A percentile compares a stretch with the other conserved stretches of the same genome.
phyloP scores from a whole-genome alignment of 1,140 invertebrate genomes.

The Cotesia typhae region DNA sequence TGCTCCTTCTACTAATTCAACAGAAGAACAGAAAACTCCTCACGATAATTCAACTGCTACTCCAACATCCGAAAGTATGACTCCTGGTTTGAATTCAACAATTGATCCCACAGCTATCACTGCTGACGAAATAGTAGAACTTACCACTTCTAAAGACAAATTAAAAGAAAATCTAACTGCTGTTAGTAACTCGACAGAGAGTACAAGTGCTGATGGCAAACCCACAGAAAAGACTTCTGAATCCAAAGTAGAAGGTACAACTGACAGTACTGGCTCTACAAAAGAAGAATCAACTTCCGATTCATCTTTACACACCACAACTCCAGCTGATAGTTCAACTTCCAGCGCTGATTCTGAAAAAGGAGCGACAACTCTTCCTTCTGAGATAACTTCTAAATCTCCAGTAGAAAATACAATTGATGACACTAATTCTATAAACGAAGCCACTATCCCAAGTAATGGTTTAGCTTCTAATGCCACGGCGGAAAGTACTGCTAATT shows the following conservation, averaged over 20 bases:
- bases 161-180: background rate
- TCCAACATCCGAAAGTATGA: background rate
- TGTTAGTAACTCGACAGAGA: background rate
- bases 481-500: too few species aligned
- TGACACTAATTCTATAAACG: background rate
- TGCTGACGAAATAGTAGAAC: background rate
- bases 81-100: background rate
- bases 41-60: too few species aligned
- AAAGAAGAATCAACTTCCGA: too few species aligned
- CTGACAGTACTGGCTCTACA: background rate
- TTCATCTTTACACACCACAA: too few species aligned
- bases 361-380: too few species aligned
- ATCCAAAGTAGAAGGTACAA: background rate
- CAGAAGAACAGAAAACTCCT: background rate
- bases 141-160: background rate
- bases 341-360: too few species aligned
- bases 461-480: too few species aligned
- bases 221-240: background rate
- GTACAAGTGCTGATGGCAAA: too few species aligned
- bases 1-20: background rate
- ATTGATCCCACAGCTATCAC: background rate
- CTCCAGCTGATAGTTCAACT: too few species aligned
- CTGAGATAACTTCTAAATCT: too few species aligned
- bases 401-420: too few species aligned
- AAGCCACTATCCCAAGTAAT: background rate